Base-by-base conservation (phyloP, 2,888 invertebrate species). In the Standfussiana lucernea region DNA sequence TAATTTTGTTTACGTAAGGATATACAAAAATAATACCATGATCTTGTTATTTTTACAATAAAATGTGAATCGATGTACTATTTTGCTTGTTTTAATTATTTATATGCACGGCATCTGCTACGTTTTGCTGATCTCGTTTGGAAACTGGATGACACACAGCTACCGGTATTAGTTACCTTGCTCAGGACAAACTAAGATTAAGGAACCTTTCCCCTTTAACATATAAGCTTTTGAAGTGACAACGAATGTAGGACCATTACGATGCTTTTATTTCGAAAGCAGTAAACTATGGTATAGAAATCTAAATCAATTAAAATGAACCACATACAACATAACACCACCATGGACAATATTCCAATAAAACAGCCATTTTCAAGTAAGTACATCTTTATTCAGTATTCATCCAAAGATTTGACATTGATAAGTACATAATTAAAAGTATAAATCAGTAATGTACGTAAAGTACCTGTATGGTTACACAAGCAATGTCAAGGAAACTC, bases 21-120 rank as follows among this genome's bases (percentile, higher is more conserved):
- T 84, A 81, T 86, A 82, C 83, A 86, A 85, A 85, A 86, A 85
- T 84, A 80, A 84, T 88, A 88, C 86, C 83, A 86, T 87, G 80
- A 88, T 89, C 84, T 88, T 89, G 84, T 90, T 91, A 90, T 90
- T 89, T 91, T 89, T 89, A 87, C 89, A 92, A 88, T 90, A 90
- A 90, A 90, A 85, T 76, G 32, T 84, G 71, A 70, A 82, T 85
- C 75, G 69, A 79, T 79, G 42, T 83, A 82, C 66, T 70, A 70
- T 56, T 40, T 67, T 24, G 21, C 65, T 70, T 45, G 24, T 64
- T 37, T 68, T n/a, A 50, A 45, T 68, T 62, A 53, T 47, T 56
- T 35, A 40, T 24, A 56, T n/a, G n/a, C n/a, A n/a, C n/a, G n/a
- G n/a, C n/a, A n/a, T n/a, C n/a, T n/a, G n/a, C n/a, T n/a, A n/a